Conservation (phyloP, 2,888 invertebrate genomes). For the Eupithecia centaureata region DNA sequence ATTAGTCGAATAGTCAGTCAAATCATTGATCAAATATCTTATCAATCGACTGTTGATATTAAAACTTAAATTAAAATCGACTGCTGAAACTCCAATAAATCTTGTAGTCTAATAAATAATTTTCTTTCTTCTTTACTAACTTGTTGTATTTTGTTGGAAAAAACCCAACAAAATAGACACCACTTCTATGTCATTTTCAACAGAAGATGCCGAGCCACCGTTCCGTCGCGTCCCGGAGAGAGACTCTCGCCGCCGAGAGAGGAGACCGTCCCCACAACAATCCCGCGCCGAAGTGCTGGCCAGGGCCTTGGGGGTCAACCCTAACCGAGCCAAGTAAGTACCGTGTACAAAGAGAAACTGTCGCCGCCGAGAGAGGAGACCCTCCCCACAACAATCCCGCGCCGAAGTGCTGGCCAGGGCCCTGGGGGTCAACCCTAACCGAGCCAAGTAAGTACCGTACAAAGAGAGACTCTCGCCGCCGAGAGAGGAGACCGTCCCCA, state of each 20-base stretch:
- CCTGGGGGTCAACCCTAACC: constrained; percentile 79
- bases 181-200: not conserved
- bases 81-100: too few species aligned
- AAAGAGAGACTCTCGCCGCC: constrained; percentile 40
- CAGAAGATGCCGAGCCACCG: constrained; percentile 33
- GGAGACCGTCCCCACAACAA: constrained; percentile 41
- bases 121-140: too few species aligned
- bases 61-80: too few species aligned
- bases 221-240: constrained; percentile 36
- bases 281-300: constrained; percentile 79
- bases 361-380: too few species aligned
- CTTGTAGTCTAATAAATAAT: too few species aligned
- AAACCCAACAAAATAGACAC: not conserved
- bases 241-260: constrained; percentile 38
- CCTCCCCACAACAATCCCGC: too few species aligned
- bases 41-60: too few species aligned
- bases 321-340: constrained; percentile 65
- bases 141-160: too few species aligned
- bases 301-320: constrained; percentile 82
- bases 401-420: constrained; percentile 84
- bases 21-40: too few species aligned
- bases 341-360: too few species aligned
- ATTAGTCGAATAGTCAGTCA: too few species aligned
- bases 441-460: too few species aligned
- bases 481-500: constrained; percentile 32